Conservation (phyloP, 2,888 invertebrate species). For the Drosophila subquinaria region DNA sequence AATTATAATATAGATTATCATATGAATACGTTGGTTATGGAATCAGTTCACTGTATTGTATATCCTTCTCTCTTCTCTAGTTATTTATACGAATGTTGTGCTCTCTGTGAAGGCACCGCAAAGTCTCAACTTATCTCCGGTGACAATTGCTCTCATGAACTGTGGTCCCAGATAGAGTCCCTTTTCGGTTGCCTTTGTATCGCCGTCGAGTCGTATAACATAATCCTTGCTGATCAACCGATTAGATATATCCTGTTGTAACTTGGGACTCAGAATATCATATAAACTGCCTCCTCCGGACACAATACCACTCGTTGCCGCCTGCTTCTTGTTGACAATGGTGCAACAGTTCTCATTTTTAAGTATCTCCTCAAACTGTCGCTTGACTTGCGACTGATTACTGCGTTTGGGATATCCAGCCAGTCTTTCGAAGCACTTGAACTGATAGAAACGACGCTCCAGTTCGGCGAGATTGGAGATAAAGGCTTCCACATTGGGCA, state of each 20-base stretch:
- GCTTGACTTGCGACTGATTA: constrained; percentile 49
- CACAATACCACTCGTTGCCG: constrained; percentile 31
- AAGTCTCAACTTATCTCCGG: constrained; percentile 89
- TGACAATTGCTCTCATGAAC: constrained; percentile 88
- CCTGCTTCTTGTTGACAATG: constrained; percentile 57
- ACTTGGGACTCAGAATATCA: constrained; percentile 63
- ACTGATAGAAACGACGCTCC: constrained; percentile 82
- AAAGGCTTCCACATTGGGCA: constrained; percentile 51
- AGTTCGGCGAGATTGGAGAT: constrained; percentile 71
- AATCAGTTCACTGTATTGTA: constrained; percentile 8
- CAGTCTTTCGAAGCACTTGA: constrained; percentile 79
- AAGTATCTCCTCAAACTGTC: constrained; percentile 72
- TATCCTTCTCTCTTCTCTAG: neutral
- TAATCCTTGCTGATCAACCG: constrained; percentile 86
- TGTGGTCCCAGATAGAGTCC: constrained; percentile 82
- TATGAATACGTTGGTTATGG: constrained; percentile 4
- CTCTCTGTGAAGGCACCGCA: constrained; percentile 93
- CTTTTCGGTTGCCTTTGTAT: constrained; percentile 62
- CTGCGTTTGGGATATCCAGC: constrained; percentile 54
- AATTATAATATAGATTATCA: neutral
- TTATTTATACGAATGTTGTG: constrained; percentile 87
- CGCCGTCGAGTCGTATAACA: constrained; percentile 85
- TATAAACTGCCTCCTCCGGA: constrained; percentile 35
- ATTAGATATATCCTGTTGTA: constrained; percentile 61
- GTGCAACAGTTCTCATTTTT: constrained; percentile 66